These are phyloP conservation scores for Pediacus dermestoides DNA, from an alignment of 2,888 invertebrate genomes.

Conservation along the genomic window DNA sequence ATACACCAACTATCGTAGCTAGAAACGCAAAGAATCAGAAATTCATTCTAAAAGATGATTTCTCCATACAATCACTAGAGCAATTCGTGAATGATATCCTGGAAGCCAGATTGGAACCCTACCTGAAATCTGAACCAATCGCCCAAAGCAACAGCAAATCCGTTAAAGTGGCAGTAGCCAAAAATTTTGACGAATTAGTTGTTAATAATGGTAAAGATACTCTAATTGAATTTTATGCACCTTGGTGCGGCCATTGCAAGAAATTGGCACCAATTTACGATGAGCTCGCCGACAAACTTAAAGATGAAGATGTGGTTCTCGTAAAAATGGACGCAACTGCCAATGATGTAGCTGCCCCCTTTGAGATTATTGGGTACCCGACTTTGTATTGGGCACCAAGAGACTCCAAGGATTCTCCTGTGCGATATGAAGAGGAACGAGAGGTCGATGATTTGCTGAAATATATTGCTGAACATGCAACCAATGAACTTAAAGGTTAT, in stretches of 20 bases:
- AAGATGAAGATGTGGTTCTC: conserved; percentile 80
- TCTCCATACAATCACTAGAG: conserved; percentile 82
- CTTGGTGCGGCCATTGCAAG: conserved; percentile 99
- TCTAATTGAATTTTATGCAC: conserved; percentile 97
- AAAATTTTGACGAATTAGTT: conserved; percentile 95
- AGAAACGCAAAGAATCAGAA: conserved; percentile 82
- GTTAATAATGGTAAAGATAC: conserved; percentile 88
- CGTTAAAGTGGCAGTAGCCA: conserved; percentile 88
- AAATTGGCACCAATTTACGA: conserved; percentile 90
- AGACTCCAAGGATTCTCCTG: conserved; percentile 70
- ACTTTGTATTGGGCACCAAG: conserved; percentile 95
- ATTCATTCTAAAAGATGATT: conserved; percentile 84
- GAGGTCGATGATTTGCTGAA: conserved; percentile 91
- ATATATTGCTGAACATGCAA: conserved; percentile 89
- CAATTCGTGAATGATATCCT: conserved; percentile 80
- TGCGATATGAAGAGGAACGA: conserved; percentile 90
- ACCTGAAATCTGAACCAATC: conserved; percentile 90
- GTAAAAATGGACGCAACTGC: conserved; percentile 98
- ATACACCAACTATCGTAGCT: conserved; percentile 86
- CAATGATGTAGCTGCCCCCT: conserved; percentile 91
- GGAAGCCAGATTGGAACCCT: conserved; percentile 81
- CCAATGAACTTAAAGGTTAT: conserved; percentile 80
- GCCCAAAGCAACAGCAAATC: conserved; percentile 81
- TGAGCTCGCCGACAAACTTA: conserved; percentile 77
- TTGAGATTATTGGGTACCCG: conserved; percentile 95